phyloP scores from a whole-genome alignment of 2,797 vertebrate genomes.

The Danionella dracula region DNA sequence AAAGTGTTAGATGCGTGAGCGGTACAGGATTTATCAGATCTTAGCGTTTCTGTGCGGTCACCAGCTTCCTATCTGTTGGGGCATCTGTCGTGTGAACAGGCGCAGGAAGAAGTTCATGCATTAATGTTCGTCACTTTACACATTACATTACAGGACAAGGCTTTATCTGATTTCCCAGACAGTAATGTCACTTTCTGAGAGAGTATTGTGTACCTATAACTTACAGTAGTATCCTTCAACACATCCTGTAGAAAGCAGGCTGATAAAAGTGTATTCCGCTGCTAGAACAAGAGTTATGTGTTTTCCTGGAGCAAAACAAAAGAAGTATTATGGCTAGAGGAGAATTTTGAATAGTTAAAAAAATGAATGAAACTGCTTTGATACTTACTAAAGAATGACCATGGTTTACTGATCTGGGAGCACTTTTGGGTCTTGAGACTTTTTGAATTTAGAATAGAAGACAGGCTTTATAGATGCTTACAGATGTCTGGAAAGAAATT shows the following conservation, averaged over 20 bases:
- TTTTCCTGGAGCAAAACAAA: not conserved
- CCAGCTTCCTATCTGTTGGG: conserved; percentile 7
- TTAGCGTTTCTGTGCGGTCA: conserved; percentile 19
- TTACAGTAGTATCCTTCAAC: not conserved
- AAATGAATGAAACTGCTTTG: not conserved
- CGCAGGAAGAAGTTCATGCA: not conserved
- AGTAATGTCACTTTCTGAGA: not conserved
- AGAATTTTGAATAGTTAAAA: not conserved
- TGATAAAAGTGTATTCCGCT: not conserved
- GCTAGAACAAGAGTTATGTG: not conserved
- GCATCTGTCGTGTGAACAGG: conserved; percentile 20
- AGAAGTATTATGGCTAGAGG: not conserved
- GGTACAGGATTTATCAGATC: conserved; percentile 10
- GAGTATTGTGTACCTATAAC: not conserved
- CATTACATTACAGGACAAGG: conserved; percentile 4
- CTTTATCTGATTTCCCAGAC: too few species aligned
- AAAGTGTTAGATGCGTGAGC: not conserved
- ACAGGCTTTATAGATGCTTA: too few species aligned
- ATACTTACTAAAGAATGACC: not conserved
- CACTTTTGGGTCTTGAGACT: not conserved
- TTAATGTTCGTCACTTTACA: not conserved
- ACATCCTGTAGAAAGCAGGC: not conserved
- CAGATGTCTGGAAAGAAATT: too few species aligned
- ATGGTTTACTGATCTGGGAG: not conserved
- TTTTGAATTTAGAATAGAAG: not conserved